Conservation (phyloP, 2,797 vertebrate genomes). For the Cuculus canorus region DNA sequence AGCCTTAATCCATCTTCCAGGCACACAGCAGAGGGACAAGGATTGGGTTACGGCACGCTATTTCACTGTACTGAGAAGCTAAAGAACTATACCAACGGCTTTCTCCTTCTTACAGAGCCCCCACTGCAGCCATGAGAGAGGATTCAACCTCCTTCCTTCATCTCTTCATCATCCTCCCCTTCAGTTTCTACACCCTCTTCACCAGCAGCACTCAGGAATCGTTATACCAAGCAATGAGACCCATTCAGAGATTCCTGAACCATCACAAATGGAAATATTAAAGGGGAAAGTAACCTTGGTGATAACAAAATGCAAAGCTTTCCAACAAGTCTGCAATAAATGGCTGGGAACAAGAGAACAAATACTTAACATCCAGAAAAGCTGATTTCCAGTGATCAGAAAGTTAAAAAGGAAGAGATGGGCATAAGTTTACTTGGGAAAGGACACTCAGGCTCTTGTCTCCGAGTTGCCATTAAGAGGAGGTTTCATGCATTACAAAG, state of each 20-base stretch:
- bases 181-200: not conserved
- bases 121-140: not conserved
- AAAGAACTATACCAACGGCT: not conserved
- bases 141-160: not conserved
- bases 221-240: not conserved
- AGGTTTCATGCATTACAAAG: conserved; percentile 49
- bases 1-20: not conserved
- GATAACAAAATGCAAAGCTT: not conserved
- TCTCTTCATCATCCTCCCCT: not conserved
- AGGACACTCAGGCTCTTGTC: not conserved
- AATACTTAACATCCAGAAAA: not conserved
- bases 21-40: not conserved
- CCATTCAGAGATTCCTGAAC: not conserved
- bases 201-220: not conserved
- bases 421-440: not conserved
- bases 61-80: accelerated
- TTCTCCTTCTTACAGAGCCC: not conserved
- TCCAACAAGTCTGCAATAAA: accelerated
- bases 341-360: not conserved
- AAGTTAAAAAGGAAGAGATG: not conserved
- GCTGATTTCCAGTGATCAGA: not conserved
- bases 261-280: accelerated
- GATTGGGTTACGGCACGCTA: accelerated
- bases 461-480: not conserved
- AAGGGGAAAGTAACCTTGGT: not conserved